Evolutionary conservation across 1,140 invertebrate genomes (phyloP), one percentile per base, ranked within the genome.

Genomic region (Caligus rogercresseyi): DNA sequence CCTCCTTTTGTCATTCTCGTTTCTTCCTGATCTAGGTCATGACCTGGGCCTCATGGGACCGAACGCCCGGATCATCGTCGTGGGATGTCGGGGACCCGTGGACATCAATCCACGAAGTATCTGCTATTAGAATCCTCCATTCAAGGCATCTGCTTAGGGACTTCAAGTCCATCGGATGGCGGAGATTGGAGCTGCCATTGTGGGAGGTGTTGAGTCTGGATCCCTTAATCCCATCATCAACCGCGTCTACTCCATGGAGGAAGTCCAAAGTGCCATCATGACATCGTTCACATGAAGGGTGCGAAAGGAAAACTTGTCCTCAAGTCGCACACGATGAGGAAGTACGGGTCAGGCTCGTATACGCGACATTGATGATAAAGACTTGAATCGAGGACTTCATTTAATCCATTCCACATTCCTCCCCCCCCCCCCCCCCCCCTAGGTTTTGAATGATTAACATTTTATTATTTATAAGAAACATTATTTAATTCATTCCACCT

Each of bases 1-100:
- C n/a, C n/a, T n/a, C n/a, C n/a, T n/a, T n/a, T n/a, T n/a, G n/a
- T n/a, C n/a, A n/a, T n/a, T n/a, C n/a, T n/a, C n/a, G n/a, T n/a
- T n/a, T n/a, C n/a, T n/a, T n/a, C n/a, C n/a, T n/a, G n/a, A n/a
- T n/a, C n/a, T n/a, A n/a, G n/a, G n/a, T n/a, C n/a, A n/a, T n/a
- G n/a, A n/a, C n/a, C n/a, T 18, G 80, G 82, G 68, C 67, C 80
- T 1, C 68, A 69, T 15, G 61, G 81, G 1, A 66, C 79, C 54
- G 72, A 70, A 21, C 18, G 61, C 61, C 14, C 16, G 61, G 19
- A 25, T 63, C 13, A 63, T 63, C 77, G 70, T 78, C 51, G 74
- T 80, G 62, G 79, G 79, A 16, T 75, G 71, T 66, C 69, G 77
- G 51, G 78, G 77, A 0, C 66, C 68, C 11, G 70, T 75, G 21